Conservation (phyloP, 2,113 vertebrate genomes). For the Todiramphus saurophagus region DNA sequence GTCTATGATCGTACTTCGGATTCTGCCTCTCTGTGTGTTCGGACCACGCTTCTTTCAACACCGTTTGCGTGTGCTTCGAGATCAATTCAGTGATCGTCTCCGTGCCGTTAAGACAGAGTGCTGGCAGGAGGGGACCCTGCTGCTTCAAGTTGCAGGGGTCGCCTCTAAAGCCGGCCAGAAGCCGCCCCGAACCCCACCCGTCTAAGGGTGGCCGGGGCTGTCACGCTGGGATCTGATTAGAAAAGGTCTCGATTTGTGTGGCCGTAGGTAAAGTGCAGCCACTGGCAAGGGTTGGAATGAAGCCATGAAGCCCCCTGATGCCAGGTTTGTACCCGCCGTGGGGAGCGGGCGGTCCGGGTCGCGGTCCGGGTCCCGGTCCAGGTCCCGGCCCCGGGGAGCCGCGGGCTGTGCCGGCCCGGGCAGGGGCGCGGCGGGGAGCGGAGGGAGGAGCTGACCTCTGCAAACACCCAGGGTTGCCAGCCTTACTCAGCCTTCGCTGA, state of each 20-base stretch:
- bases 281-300: not conserved
- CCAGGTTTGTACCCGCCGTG: not conserved
- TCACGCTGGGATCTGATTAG: not conserved
- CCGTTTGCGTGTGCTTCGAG: rapidly evolving
- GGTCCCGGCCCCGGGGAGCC: not conserved
- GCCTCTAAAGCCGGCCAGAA: too few relatives aligned
- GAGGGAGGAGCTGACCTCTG: conserved; percentile 7
- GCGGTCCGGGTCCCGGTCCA: too few relatives aligned
- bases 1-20: not conserved
- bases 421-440: not conserved
- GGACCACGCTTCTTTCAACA: not conserved
- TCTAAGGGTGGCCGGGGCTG: not conserved
- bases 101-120: rapidly evolving
- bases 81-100: rapidly evolving
- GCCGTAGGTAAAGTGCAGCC: not conserved
- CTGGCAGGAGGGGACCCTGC: not conserved
- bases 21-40: not conserved
- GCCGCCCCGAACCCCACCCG: not conserved
- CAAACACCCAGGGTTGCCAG: not conserved
- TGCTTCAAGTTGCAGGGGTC: not conserved
- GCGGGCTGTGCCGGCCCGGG: not conserved
- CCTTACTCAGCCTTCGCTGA: not conserved
- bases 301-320: not conserved
- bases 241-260: not conserved
- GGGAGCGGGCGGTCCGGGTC: too few relatives aligned